Conservation (phyloP, 2,797 vertebrate genomes). For the Lacerta agilis region DNA sequence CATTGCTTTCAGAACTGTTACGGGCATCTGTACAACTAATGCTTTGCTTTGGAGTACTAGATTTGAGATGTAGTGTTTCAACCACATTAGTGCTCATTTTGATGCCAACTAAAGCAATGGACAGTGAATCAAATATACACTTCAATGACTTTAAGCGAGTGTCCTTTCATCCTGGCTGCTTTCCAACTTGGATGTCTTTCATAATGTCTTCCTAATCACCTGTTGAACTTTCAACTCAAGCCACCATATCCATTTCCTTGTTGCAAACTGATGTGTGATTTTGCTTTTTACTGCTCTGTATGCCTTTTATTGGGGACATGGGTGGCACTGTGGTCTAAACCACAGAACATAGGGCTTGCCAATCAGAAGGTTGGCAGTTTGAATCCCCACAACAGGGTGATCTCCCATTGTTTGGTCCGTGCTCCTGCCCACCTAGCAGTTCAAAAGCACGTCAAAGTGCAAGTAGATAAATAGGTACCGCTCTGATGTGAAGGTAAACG, state of each 20-base stretch:
- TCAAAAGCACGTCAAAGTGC: too few species aligned
- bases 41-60: background rate
- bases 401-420: too few species aligned
- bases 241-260: background rate
- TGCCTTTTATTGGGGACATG: background rate
- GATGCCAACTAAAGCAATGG: background rate
- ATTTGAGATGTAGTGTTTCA: background rate
- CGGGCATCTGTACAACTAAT: background rate
- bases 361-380: too few species aligned
- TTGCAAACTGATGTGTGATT: background rate
- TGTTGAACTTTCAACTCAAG: background rate
- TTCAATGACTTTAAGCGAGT: background rate
- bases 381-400: too few species aligned
- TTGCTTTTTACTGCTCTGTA: background rate
- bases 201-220: background rate
- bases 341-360: too few species aligned
- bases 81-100: background rate
- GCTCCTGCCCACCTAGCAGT: too few species aligned
- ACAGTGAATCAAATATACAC: background rate
- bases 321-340: too few species aligned
- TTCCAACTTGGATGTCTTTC: background rate
- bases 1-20: slow-evolving; percentile 8
- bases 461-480: too few species aligned
- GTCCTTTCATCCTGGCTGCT: background rate
- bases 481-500: too few species aligned